Evolutionary conservation across 2,888 invertebrate genomes (phyloP).

Genomic region (Rhingia campestris): DNA sequence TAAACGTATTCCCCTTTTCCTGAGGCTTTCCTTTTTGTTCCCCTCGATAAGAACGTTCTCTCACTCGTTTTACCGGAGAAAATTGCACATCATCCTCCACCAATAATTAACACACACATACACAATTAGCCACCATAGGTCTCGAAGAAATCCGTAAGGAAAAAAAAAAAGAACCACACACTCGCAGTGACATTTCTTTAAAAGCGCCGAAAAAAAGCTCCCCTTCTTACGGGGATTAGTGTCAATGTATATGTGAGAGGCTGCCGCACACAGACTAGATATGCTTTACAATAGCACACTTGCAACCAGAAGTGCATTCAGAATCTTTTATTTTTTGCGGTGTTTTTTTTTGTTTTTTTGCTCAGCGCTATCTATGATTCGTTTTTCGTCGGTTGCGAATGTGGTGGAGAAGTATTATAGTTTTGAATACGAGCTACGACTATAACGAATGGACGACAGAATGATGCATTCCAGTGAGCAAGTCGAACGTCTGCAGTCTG

Average conservation of each 20-base stretch:
- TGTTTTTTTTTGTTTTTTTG: constrained; percentile 2
- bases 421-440: constrained; percentile 47
- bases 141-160: constrained; percentile 47
- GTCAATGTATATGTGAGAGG: constrained; percentile 33
- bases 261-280: background rate
- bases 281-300: background rate
- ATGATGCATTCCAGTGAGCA: constrained; percentile 49
- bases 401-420: constrained; percentile 34
- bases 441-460: constrained; percentile 30
- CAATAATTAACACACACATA: constrained; percentile 1
- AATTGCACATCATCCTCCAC: constrained; percentile 36
- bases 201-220: constrained; percentile 66
- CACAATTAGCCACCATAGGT: constrained; percentile 10
- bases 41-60: constrained; percentile 42
- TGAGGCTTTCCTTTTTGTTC: constrained; percentile 29
- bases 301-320: constrained; percentile 45
- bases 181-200: constrained; percentile 47
- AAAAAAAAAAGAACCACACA: constrained; percentile 41
- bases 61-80: constrained; percentile 62
- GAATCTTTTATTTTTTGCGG: constrained; percentile 19
- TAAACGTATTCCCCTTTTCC: constrained; percentile 36
- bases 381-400: constrained; percentile 24
- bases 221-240: constrained; percentile 11
- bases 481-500: constrained; percentile 40
- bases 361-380: constrained; percentile 19